Evolutionary conservation across 2,797 vertebrate genomes (phyloP).

Genomic region (Macropus fuliginosus): DNA sequence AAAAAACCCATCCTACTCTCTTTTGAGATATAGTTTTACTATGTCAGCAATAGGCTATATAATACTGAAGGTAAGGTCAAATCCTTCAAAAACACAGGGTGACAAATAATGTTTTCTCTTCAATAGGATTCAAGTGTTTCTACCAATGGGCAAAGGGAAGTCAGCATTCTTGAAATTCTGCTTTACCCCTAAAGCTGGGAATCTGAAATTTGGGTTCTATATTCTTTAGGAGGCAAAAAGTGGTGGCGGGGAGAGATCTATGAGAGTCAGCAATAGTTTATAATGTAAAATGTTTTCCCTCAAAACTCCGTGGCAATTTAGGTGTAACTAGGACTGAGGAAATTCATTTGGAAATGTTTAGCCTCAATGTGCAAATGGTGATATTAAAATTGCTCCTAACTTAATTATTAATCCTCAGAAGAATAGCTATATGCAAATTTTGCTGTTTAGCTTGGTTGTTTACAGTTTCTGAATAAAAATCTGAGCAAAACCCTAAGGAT

Average conservation of each 20-base stretch:
- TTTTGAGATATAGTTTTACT: background rate
- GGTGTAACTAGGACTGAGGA: conserved; percentile 25
- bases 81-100: background rate
- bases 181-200: fast-evolving
- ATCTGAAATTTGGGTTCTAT: background rate
- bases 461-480: conserved; percentile 63
- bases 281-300: conserved; percentile 40
- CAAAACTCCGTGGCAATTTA: conserved; percentile 2
- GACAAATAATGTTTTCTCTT: background rate
- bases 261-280: background rate
- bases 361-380: conserved; percentile 18
- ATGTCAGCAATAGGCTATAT: background rate
- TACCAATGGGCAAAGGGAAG: background rate
- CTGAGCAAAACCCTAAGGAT: conserved; percentile 63
- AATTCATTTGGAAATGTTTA: conserved; percentile 46
- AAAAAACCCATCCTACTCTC: background rate
- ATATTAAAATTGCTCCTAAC: conserved; percentile 60
- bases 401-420: conserved; percentile 68
- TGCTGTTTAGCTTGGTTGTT: conserved; percentile 59
- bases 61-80: background rate
- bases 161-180: background rate
- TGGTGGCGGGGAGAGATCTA: background rate
- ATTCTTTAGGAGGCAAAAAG: background rate
- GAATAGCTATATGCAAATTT: conserved; percentile 65
- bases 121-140: background rate